Evolutionary conservation across 2,113 vertebrate genomes (phyloP), one percentile per base, ranked within the genome.

Genomic region (Smithornis capensis): DNA sequence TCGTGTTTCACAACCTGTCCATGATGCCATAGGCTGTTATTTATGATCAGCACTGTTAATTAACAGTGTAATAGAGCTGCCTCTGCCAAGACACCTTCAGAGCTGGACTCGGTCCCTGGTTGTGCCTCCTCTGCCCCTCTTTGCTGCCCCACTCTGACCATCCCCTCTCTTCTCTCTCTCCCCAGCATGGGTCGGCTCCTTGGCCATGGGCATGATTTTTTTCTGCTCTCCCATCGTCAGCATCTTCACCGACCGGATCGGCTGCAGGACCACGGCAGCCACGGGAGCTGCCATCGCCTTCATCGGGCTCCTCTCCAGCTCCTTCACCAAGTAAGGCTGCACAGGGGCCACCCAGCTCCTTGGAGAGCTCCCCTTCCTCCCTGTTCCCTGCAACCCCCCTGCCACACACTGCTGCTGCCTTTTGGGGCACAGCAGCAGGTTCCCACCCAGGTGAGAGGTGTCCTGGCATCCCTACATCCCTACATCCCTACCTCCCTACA

Each of bases 151-250:
- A 7, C 45, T 21, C 62, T 88, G 49, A 96, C 69, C 10, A 1
- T 38, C 12, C 0, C 79, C 67, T 94, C 42, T 82, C 65, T 94
- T 23, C 74, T 97, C 71, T 97, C 93, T 98, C 87, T 96, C 37
- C 96, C 27, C 96, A 99, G 99, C 99, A 45, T 99, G 99, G 99
- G 99, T 99, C 2, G 99, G 99, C 74, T 98, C 99, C 68, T 97
- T 99, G 79, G 98, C 99, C 82, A 99, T 99, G 99, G 99, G 99
- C 31, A 99, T 99, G 99, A 99, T 99, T 93, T 99, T 99, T 97
- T 99, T 99, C 98, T 99, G 99, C 96, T 99, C 99, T 71, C 99
- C 99, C 14, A 98, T 99, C 89, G 99, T 99, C 98, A 99, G 99
- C 97, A 99, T 99, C 98, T 99, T 99, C 98, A 99, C 99, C 2